Base-by-base conservation (phyloP, 2,113 vertebrate genomes). In the Rhea americana region DNA sequence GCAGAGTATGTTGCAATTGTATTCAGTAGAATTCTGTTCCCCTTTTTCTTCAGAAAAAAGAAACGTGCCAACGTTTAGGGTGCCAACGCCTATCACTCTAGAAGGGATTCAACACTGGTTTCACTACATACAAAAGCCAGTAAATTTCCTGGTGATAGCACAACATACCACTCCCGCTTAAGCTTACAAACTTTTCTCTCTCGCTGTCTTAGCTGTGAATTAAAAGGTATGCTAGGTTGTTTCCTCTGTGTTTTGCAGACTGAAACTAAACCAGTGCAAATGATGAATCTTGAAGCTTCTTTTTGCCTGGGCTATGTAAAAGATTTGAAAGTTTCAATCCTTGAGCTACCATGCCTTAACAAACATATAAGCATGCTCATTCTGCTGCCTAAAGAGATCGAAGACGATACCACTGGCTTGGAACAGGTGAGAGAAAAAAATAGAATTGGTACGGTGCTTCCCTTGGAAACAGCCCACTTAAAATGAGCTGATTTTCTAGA, bases 291-390 rank as follows among this genome's bases (percentile, higher is more conserved):
- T 92, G 98, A 98, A 84, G 96, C 97, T 71, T 96, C 94, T 3
- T 99, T 99, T 95, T 96, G 95, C 43, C 66, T 98, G 67, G 95
- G 96, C 53, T 96, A 93, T 66, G 96, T 99, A 5, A 97, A 98
- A 39, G 97, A 98, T 11, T 66, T 97, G 66, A 96, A 94, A 48
- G 95, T 98, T 86, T 96, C 98, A 96, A 89, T 99, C 96, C 98
- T 99, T 17, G 99, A 99, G 96, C 94, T 99, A 59, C 99, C 99
- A 3, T 99, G 99, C 88, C 96, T 97, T 68, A 98, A 98, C 59
- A 98, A 98, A 51, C 98, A 99, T 41, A 98, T 99, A 61, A 99
- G 99, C 94, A 99, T 99, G 99, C 96, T 99, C 71, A 98, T 99
- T 96, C 95, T 99, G 81, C 97, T 99, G 3, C 99, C 99, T 53